Conservation (phyloP, 2,113 vertebrate genomes). For the Coracopsis vasa region DNA sequence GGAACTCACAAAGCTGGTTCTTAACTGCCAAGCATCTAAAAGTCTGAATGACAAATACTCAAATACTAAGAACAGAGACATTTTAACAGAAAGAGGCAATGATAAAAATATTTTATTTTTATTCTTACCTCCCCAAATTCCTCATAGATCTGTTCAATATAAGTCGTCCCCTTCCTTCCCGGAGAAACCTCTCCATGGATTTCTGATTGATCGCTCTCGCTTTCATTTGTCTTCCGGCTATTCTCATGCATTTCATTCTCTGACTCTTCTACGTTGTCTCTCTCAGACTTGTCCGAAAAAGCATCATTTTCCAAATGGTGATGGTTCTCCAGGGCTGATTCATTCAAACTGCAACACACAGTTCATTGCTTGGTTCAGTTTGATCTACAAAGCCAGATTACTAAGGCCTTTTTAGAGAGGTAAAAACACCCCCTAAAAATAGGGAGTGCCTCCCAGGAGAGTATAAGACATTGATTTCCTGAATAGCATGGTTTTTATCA, state of each 20-base stretch:
- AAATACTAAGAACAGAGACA: neutral
- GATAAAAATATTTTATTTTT: neutral
- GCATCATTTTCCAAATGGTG: conserved; percentile 85
- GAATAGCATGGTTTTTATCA: neutral
- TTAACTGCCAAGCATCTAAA: neutral
- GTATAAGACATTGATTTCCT: neutral
- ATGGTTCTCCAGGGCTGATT: conserved; percentile 79
- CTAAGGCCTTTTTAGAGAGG: neutral
- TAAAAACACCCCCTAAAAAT: neutral
- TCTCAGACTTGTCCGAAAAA: conserved; percentile 90
- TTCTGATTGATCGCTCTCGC: conserved; percentile 86
- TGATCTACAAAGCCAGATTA: neutral
- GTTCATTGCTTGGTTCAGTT: neutral
- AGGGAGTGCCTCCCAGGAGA: neutral
- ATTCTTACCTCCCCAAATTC: conserved; percentile 89
- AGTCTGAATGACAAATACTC: neutral
- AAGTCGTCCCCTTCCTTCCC: conserved; percentile 79
- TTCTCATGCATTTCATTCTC: conserved; percentile 81
- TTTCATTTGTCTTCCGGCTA: conserved; percentile 83
- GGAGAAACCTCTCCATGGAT: conserved; percentile 70
- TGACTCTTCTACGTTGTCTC: conserved; percentile 86
- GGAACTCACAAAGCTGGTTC: neutral
- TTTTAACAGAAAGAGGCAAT: neutral
- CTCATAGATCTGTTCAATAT: conserved; percentile 87
- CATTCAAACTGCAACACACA: conserved; percentile 80